Percentiles rank a stretch among this genome's conserved stretches.
phyloP scores from a whole-genome alignment of 1,140 invertebrate genomes.

The Drosophila pseudoananassae region DNA sequence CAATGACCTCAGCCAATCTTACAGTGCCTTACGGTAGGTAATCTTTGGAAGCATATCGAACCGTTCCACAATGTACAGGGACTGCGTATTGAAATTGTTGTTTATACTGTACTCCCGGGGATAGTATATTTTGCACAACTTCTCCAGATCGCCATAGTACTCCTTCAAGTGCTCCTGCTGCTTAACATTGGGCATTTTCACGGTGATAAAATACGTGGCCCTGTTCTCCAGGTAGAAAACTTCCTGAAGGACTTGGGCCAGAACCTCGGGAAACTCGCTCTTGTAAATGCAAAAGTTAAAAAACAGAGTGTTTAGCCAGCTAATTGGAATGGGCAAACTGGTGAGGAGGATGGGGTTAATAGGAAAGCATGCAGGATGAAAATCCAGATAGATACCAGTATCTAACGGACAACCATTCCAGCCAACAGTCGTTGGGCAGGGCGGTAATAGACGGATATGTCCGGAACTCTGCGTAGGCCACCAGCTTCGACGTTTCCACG shows the following conservation, averaged over 20 bases:
- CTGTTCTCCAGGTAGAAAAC: constrained; percentile 58
- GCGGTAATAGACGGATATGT: constrained; percentile 58
- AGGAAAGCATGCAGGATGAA: no score
- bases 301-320: constrained; percentile 58
- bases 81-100: constrained; percentile 50
- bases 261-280: not conserved
- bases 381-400: constrained; percentile 54
- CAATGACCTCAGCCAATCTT: constrained; percentile 7
- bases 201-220: constrained; percentile 45
- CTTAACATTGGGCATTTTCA: constrained; percentile 23
- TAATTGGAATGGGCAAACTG: constrained; percentile 46
- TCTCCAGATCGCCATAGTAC: constrained; percentile 41
- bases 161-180: constrained; percentile 21
- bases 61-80: constrained; percentile 48
- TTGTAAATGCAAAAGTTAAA: constrained; percentile 63
- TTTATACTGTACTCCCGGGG: constrained; percentile 44
- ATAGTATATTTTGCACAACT: constrained; percentile 36
- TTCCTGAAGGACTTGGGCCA: constrained; percentile 33
- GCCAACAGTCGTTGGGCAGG: constrained; percentile 59
- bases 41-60: constrained; percentile 40
- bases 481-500: not conserved
- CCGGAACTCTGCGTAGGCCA: constrained; percentile 71
- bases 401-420: constrained; percentile 52
- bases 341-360: not conserved
- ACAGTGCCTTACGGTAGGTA: constrained; percentile 69